Conservation (phyloP, 23 tunicate species). For the Trididemnum miniatum region DNA sequence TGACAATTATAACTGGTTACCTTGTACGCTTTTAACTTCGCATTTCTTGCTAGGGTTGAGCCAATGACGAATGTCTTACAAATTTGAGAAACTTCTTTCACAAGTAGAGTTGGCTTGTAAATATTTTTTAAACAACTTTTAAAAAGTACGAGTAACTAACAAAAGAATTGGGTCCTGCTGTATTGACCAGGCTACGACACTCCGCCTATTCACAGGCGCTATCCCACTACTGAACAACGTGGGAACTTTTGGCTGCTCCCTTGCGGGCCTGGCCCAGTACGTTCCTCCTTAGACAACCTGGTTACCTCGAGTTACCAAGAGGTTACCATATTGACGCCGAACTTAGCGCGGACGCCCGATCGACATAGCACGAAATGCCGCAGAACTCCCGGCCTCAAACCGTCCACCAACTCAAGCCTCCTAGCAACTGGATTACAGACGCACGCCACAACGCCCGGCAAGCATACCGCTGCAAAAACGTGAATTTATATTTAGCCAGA, state of each 20-base stretch:
- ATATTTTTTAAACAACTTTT: no score
- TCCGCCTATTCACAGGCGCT: conserved; percentile 84
- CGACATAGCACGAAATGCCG: conserved; percentile 66
- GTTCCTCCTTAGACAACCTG: conserved; percentile 96
- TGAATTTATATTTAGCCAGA: conserved; percentile 14
- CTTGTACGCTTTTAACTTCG: no score
- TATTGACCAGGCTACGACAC: conserved; percentile 67
- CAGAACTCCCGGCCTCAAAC: conserved; percentile 79
- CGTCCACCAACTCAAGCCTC: conserved; percentile 44
- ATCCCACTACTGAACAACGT: conserved; percentile 89
- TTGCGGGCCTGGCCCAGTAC: conserved; percentile 98
- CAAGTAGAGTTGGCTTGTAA: no score
- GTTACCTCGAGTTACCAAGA: conserved; percentile 60
- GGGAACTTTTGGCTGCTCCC: conserved; percentile 99
- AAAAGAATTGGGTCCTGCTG: conserved; percentile 78
- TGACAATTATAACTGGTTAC: no score
- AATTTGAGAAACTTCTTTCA: no score
- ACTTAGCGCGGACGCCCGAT: conserved; percentile 96
- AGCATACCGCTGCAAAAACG: neutral
- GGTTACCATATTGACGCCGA: conserved; percentile 84
- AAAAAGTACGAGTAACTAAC: no score
- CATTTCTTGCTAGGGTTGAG: no score
- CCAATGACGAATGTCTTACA: no score
- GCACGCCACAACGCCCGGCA: conserved; percentile 53
- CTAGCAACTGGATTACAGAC: conserved; percentile 43